Evolutionary conservation across 2,888 invertebrate species (phyloP).

Genomic region (Plebejus argus): DNA sequence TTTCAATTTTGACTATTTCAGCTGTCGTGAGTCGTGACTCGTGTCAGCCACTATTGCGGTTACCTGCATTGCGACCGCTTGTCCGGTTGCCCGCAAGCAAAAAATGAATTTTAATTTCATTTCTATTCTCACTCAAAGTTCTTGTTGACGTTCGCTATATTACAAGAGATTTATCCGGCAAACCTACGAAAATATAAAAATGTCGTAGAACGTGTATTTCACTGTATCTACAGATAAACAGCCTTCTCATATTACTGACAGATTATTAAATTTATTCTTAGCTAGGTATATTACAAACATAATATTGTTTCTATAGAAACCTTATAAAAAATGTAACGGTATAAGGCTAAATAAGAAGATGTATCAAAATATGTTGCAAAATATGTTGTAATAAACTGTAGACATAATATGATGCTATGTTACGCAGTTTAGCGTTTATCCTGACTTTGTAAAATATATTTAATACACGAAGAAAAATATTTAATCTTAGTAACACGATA

Average conservation of each 20-base stretch:
- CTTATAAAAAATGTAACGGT: neutral
- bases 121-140: conserved; percentile 14
- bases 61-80: conserved; percentile 15
- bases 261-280: neutral
- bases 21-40: neutral
- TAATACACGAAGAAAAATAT: neutral
- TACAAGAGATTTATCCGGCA: neutral
- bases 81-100: conserved; percentile 11
- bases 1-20: neutral
- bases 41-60: conserved; percentile 3
- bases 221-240: neutral
- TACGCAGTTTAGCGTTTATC: neutral
- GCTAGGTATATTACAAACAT: neutral
- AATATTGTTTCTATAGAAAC: neutral
- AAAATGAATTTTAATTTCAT: conserved; percentile 8
- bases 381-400: neutral
- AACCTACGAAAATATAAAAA: neutral
- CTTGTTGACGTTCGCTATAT: neutral
- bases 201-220: neutral
- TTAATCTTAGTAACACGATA: neutral
- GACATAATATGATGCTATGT: neutral
- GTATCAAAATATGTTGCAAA: neutral
- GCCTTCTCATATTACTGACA: neutral
- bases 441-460: neutral
- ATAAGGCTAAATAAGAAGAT: neutral